Percentiles rank a stretch among this genome's conserved stretches.
These are phyloP conservation scores for Malurus cyaneus DNA, from an alignment of 2,113 vertebrate genomes.

Conservation along the genomic window DNA sequence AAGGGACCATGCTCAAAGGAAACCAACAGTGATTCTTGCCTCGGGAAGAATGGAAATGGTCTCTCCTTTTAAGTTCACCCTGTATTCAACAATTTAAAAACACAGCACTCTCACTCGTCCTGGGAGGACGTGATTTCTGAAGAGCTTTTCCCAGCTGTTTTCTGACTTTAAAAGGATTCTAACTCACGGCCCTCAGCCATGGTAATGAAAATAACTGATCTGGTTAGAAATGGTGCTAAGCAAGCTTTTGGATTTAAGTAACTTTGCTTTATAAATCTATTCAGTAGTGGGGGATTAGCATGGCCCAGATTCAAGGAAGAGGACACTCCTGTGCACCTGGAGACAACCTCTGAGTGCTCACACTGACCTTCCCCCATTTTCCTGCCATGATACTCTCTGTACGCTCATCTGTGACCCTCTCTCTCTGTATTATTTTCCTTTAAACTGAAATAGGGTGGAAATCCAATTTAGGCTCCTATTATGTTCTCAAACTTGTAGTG, in stretches of 20 bases:
- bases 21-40: slow-evolving; percentile 22
- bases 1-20: slow-evolving; percentile 25
- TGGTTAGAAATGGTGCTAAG: background rate
- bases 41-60: slow-evolving; percentile 20
- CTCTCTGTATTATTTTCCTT: background rate
- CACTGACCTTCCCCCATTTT: background rate
- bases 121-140: background rate
- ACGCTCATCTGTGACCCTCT: background rate
- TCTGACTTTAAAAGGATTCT: background rate
- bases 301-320: background rate
- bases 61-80: slow-evolving; percentile 11
- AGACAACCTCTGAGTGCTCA: background rate
- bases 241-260: background rate
- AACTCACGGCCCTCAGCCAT: background rate
- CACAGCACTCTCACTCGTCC: background rate
- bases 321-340: background rate
- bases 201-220: background rate
- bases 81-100: slow-evolving; percentile 9
- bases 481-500: background rate
- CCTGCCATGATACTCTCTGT: background rate
- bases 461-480: background rate
- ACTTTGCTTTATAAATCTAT: background rate
- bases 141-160: background rate
- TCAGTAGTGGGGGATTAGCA: background rate
- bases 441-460: background rate